Conservation (phyloP, 2,113 vertebrate species). For the Cricetomys ansorgei region DNA sequence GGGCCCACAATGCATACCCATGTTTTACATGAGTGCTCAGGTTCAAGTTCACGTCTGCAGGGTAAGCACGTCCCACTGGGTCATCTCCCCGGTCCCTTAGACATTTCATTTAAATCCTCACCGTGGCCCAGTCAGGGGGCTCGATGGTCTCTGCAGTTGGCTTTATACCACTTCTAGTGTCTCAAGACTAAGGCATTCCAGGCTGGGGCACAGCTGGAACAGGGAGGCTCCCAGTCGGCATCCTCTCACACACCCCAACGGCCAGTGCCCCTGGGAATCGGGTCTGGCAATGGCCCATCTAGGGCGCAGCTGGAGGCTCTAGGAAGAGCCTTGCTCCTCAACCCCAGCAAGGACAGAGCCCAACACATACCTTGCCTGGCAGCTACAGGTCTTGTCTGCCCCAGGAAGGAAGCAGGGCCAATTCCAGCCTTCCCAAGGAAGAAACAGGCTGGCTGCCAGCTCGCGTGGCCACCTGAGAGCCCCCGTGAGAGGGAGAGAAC, state of each 20-base stretch:
- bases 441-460: not conserved
- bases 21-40: not conserved
- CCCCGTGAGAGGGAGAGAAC: rapidly evolving
- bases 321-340: not conserved
- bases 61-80: not conserved
- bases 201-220: not conserved
- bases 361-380: not conserved
- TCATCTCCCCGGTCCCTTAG: not conserved
- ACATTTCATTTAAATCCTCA: rapidly evolving
- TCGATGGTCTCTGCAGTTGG: not conserved
- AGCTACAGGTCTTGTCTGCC: not conserved
- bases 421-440: not conserved
- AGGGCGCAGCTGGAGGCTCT: rapidly evolving
- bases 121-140: rapidly evolving
- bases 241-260: too few relatives aligned
- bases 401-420: not conserved
- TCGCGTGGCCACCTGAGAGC: not conserved
- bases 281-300: not conserved
- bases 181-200: not conserved
- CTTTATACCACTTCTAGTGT: not conserved
- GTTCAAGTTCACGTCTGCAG: not conserved
- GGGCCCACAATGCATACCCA: not conserved
- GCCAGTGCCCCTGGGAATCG: not conserved
- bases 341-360: not conserved
- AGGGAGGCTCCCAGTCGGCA: rapidly evolving